Evolutionary conservation across 2,113 vertebrate genomes (phyloP).

Genomic region (Eulemur macaco): DNA sequence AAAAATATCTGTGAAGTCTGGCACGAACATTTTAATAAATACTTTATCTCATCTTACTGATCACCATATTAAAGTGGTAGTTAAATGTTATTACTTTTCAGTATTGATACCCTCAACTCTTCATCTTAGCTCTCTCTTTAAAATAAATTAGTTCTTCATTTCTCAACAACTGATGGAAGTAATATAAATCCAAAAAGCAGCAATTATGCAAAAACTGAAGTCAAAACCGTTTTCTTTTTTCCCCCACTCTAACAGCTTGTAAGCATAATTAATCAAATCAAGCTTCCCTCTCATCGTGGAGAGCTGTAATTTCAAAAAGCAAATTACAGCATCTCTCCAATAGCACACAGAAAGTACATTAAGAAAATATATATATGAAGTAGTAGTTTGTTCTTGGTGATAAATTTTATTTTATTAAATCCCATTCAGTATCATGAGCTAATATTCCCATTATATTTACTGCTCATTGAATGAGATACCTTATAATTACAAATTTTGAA

Average conservation of each 20-base stretch:
- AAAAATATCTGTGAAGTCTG: background rate
- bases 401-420: slow-evolving; percentile 75
- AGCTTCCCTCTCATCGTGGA: slow-evolving; percentile 76
- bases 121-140: slow-evolving; percentile 82
- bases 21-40: slow-evolving; percentile 56
- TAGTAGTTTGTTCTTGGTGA: slow-evolving; percentile 68
- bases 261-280: slow-evolving; percentile 87
- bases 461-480: background rate
- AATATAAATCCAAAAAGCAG: slow-evolving; percentile 78
- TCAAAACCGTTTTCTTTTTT: slow-evolving; percentile 75
- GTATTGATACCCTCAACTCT: slow-evolving; percentile 77
- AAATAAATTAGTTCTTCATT: slow-evolving; percentile 72
- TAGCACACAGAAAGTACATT: slow-evolving; percentile 72
- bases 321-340: slow-evolving; percentile 80
- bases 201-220: slow-evolving; percentile 83
- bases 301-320: slow-evolving; percentile 82
- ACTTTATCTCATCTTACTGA: slow-evolving; percentile 62
- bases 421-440: slow-evolving; percentile 57
- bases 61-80: slow-evolving; percentile 72
- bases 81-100: slow-evolving; percentile 73
- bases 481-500: slow-evolving; percentile 43
- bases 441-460: slow-evolving; percentile 36
- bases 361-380: slow-evolving; percentile 71
- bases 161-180: slow-evolving; percentile 69
- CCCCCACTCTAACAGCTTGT: slow-evolving; percentile 76